These are phyloP conservation scores for Pangasius krempfi DNA, from an alignment of 2,797 vertebrate species.

Conservation along the genomic window DNA sequence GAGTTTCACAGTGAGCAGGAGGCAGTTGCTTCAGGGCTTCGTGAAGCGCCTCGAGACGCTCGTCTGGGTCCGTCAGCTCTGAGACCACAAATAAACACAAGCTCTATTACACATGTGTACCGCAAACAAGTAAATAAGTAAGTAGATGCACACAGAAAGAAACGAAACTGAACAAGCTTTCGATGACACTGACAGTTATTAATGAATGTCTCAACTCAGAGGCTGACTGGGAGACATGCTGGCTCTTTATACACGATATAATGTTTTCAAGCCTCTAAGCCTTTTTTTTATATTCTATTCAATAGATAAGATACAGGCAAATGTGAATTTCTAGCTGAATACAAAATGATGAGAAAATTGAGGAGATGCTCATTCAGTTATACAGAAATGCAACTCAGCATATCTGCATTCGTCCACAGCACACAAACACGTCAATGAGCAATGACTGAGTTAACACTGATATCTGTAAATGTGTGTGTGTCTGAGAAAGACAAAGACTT, in stretches of 20 bases:
- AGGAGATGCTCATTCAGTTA: neutral
- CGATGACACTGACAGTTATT: neutral
- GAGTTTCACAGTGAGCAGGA: conserved; percentile 90
- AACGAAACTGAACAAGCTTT: neutral
- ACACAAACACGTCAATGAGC: neutral
- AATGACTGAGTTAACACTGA: neutral
- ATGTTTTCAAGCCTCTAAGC: neutral
- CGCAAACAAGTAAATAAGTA: neutral
- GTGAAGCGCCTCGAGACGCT: conserved; percentile 90
- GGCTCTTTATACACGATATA: neutral
- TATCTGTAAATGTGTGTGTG: neutral
- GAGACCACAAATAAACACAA: conserved; percentile 47
- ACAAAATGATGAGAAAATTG: neutral
- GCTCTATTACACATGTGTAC: neutral
- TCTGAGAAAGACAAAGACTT: conserved; percentile 66
- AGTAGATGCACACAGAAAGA: neutral
- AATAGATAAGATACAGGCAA: neutral
- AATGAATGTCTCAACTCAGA: neutral
- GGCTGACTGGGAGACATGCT: neutral
- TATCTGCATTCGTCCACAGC: neutral
- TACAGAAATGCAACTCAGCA: conserved; percentile 17
- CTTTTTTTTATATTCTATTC: neutral
- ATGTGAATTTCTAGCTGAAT: neutral
- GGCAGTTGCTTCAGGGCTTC: conserved; percentile 91
- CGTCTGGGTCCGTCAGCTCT: conserved; percentile 90